Base-by-base conservation (phyloP, 2,797 vertebrate genomes). In the Ptychobarbus kaznakovi region DNA sequence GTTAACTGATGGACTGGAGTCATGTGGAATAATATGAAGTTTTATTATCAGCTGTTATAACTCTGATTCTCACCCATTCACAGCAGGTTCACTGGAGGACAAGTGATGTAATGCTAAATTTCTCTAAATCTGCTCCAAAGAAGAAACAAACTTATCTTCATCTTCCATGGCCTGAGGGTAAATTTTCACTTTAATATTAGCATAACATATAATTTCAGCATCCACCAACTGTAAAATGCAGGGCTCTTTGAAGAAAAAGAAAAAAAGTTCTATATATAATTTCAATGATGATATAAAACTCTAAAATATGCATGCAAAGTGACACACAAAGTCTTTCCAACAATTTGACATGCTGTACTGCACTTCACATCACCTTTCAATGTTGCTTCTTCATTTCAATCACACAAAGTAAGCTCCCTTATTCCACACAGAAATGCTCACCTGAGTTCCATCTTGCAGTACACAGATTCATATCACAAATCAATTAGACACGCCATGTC, bases 381-480 rank as follows among this genome's bases (percentile, higher is more conserved):
- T n/a, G 32, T 68, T 42, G 3, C 25, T 25, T 8, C 72, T 42
- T 63, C 12, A 82, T 46, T 82, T n/a, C 35, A 83, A 38, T 68
- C 44, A 53, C 28, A 51, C 70, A 65, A 83, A 65, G 58, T 8
- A 83, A 75, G 42, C 58, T 25, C 49, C 5, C 35, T 65, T 75
- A 65, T 51, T 75, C 58, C 42, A 66, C 58, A 38, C 4, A 40
- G 32, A 51, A 76, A 53, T 38, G 38, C 42, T 66, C 44, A 38
- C 56, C 40, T 25, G 56, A 65, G 44, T 22, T 38, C 51, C 20
- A 15, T 25, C 15, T 40, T 76, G 32, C 46, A 56, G 15, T 53
- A 32, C 10, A 84, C 49, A 68, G 73, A 77, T 84, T 77, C 46
- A 68, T 42, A 84, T 77, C 63, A 56, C 74, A 56, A 66, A 56